A percentile compares a stretch with the other conserved stretches of the same genome.
These are phyloP conservation scores for Pimpla rufipes DNA, from an alignment of 2,888 invertebrate species.

Conservation along the genomic window DNA sequence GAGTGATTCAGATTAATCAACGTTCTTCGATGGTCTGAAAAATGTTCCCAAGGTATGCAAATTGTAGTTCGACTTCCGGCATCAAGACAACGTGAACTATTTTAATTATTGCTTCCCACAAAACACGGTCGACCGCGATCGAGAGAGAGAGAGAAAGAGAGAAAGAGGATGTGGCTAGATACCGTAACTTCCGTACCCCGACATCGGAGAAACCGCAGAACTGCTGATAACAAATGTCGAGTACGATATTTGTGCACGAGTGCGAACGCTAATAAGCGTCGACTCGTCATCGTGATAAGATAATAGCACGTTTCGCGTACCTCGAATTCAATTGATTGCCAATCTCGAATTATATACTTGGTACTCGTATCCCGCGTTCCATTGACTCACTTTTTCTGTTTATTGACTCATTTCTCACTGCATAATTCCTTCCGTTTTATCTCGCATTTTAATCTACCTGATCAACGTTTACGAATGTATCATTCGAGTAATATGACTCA, in stretches of 20 bases:
- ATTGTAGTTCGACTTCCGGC: constrained; percentile 55
- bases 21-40: constrained; percentile 13
- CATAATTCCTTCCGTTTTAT: no score
- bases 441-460: no score
- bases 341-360: not conserved
- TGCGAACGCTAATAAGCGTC: not conserved
- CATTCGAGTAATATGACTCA: no score
- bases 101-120: constrained; percentile 60
- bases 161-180: constrained; percentile 42
- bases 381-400: not conserved
- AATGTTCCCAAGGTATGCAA: constrained; percentile 53
- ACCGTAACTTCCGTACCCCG: constrained; percentile 59
- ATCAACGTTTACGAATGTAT: no score
- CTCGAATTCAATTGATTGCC: not conserved
- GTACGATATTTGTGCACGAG: not conserved
- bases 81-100: constrained; percentile 25
- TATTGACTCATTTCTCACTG: no score
- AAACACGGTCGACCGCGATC: constrained; percentile 43
- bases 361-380: not conserved
- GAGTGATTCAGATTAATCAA: constrained; percentile 13
- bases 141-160: constrained; percentile 17
- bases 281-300: not conserved
- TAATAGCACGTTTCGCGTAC: not conserved
- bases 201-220: constrained; percentile 49
- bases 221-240: constrained; percentile 32